phyloP scores from a whole-genome alignment of 1,140 invertebrate genomes.

The Bradysia coprophila region DNA sequence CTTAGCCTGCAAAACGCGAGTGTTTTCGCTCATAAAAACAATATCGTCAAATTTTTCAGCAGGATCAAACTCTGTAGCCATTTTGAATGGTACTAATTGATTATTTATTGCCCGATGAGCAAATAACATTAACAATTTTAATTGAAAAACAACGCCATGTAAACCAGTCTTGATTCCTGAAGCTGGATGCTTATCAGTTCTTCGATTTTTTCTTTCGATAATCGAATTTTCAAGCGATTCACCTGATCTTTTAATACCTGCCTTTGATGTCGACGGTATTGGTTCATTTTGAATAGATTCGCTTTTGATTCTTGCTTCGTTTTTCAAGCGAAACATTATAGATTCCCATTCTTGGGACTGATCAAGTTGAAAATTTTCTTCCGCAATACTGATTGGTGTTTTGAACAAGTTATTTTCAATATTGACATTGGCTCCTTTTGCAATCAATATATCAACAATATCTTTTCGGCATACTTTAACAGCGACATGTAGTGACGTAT shows the following conservation, averaged over 20 bases:
- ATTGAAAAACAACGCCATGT: conserved; percentile 6
- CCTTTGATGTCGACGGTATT: too few species aligned
- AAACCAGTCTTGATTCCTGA: conserved; percentile 3
- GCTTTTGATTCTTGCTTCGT: too few species aligned
- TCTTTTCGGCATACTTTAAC: neutral
- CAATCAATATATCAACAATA: neutral
- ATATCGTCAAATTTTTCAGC: conserved; percentile 8
- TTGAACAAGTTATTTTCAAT: neutral
- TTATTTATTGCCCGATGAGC: neutral
- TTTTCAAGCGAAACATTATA: too few species aligned
- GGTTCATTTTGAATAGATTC: too few species aligned
- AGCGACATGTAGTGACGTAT: neutral
- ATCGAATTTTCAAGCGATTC: too few species aligned
- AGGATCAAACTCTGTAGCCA: conserved; percentile 6
- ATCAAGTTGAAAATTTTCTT: neutral
- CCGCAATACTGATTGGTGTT: neutral
- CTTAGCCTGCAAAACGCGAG: neutral
- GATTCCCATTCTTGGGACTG: too few species aligned
- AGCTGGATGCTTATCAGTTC: too few species aligned
- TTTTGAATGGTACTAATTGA: neutral
- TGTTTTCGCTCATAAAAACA: conserved; percentile 1
- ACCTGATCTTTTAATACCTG: too few species aligned
- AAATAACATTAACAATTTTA: conserved; percentile 5
- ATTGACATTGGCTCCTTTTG: neutral
- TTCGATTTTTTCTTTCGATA: too few species aligned